phyloP scores from a whole-genome alignment of 2,797 vertebrate genomes.

The Enteromius trimaculatus region DNA sequence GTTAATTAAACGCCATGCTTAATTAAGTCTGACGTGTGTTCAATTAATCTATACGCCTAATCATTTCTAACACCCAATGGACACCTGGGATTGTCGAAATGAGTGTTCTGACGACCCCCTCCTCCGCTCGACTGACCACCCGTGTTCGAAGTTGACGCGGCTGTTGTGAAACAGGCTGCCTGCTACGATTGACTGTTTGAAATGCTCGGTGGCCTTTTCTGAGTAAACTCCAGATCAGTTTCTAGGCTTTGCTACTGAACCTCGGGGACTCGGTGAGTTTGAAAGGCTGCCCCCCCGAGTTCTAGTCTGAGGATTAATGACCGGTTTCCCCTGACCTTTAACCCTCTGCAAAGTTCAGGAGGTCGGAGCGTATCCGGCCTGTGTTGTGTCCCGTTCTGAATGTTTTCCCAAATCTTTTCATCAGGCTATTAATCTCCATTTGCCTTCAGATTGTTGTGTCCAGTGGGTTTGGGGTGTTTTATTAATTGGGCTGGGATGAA shows the following conservation, averaged over 20 bases:
- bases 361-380: slow-evolving; percentile 59
- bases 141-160: slow-evolving; percentile 6
- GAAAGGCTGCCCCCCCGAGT: slow-evolving; percentile 53
- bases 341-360: slow-evolving; percentile 62
- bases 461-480: not conserved
- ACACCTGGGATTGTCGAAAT: slow-evolving; percentile 54
- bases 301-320: slow-evolving; percentile 64
- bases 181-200: slow-evolving; percentile 39
- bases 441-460: not conserved
- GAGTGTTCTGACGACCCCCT: slow-evolving; percentile 50
- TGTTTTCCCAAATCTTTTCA: slow-evolving; percentile 36
- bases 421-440: slow-evolving; percentile 37
- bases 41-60: slow-evolving; percentile 85
- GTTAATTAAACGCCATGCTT: slow-evolving; percentile 84
- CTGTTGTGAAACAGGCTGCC: slow-evolving; percentile 16
- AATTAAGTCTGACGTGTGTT: slow-evolving; percentile 85
- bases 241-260: slow-evolving; percentile 45
- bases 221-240: slow-evolving; percentile 23
- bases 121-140: slow-evolving; percentile 39
- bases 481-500: slow-evolving; percentile 41
- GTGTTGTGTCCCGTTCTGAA: slow-evolving; percentile 23
- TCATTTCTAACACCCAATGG: slow-evolving; percentile 76
- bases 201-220: slow-evolving; percentile 40
- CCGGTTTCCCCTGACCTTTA: slow-evolving; percentile 63
- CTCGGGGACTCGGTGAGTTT: slow-evolving; percentile 17